Conservation (phyloP, 2,797 vertebrate genomes). For the Falco cherrug region DNA sequence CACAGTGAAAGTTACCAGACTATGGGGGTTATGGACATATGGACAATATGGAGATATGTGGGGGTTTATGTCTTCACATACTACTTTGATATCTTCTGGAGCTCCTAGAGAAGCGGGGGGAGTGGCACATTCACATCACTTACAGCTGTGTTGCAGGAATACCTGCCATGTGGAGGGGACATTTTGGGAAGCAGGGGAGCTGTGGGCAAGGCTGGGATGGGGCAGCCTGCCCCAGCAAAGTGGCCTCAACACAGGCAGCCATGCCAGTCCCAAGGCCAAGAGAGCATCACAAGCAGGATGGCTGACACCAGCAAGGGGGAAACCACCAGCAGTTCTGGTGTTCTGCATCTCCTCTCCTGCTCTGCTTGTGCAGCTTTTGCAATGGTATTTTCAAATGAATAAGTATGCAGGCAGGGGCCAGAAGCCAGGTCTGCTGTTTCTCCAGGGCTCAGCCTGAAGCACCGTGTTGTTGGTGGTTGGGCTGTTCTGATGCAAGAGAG, state of each 20-base stretch:
- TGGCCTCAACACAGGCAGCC: background rate
- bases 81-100: background rate
- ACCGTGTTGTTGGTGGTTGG: accelerated
- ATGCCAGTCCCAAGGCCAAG: background rate
- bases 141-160: background rate
- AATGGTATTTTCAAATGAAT: background rate
- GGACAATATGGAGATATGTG: accelerated
- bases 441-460: background rate
- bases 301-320: accelerated
- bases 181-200: background rate
- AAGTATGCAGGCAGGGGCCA: background rate
- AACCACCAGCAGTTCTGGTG: background rate
- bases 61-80: background rate
- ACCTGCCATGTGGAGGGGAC: background rate
- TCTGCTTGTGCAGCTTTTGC: background rate
- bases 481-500: background rate
- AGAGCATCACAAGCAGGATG: accelerated
- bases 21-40: background rate
- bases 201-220: background rate
- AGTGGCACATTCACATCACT: background rate
- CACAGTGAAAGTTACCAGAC: background rate
- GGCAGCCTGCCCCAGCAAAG: background rate
- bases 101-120: background rate
- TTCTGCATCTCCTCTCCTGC: background rate
- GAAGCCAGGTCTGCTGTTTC: background rate